Evolutionary conservation across 2,113 vertebrate species (phyloP), one percentile per base, ranked within the genome.

Genomic region (Microtus richardsoni): DNA sequence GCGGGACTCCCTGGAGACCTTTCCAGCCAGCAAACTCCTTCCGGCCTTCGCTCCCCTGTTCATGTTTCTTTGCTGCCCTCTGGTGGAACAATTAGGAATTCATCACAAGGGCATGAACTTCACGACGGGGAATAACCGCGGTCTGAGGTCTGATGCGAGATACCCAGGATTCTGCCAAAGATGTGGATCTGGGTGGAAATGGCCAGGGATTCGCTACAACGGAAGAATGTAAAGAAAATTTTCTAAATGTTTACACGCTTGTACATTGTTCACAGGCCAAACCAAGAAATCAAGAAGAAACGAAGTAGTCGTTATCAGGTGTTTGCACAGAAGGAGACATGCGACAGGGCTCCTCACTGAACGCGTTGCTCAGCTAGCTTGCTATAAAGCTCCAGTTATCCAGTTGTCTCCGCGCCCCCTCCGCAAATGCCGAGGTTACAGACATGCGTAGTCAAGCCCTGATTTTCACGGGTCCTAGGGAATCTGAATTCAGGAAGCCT

Each of bases 211-310:
- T 93, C 86, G 21, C 68, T 91, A 66, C 33, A 73, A 74, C 28
- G 75, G 19, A 47, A 82, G 71, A 60, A 68, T 44, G 24, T 49
- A 41, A 39, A 41, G 41, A 66, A 97, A 82, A 36, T 49, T 26
- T 36, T 17, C 58, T 74, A 70, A 74, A 41, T 74, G 33, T 33
- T 74, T 62, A 5, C 26, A 96, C 33, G 47, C 36, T 83, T 93
- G 26, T 91, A 79, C 87, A 90, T 64, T 92, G 78, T 39, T 78
- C 13, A 16, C 39, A 47, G 12, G 54, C 70, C 10, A 88, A 82
- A 84, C 78, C 85, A 62, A 78, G 14, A 89, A 89, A 89, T 85
- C 21, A 68, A 78, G 82, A 82, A 60, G 13, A 89, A 95, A 83
- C 30, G n/a, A 41, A 41, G 24, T 44, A 19, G 26, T 21, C 3